Percentiles rank a stretch among this genome's conserved stretches.
Conservation (phyloP, 2,797 vertebrate species). For the Anolis apletophallus region DNA sequence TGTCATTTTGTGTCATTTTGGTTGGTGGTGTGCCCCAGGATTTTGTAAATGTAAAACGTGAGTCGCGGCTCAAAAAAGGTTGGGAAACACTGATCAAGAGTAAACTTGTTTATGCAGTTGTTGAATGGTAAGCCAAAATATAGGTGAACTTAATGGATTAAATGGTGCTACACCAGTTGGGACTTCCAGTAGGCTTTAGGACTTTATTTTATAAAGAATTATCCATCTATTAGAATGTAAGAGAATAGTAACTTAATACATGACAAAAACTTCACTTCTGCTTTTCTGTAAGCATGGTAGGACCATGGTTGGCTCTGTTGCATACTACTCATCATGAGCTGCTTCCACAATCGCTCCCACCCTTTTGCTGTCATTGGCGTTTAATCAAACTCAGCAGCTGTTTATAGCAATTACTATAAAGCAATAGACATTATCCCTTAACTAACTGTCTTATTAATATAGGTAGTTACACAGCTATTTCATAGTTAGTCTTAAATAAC, state of each 20-base stretch:
- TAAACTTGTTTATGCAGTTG: too few species aligned
- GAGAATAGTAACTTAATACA: not conserved
- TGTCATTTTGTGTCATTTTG: too few species aligned
- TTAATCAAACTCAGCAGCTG: conserved; percentile 80
- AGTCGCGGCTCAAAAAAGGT: too few species aligned
- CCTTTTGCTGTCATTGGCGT: conserved; percentile 74
- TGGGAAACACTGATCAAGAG: too few species aligned
- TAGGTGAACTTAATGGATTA: too few species aligned
- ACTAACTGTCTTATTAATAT: conserved; percentile 80
- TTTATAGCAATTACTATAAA: conserved; percentile 78
- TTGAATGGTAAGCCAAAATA: too few species aligned
- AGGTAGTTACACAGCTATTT: conserved; percentile 77
- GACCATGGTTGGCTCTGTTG: conserved; percentile 64
- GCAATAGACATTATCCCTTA: conserved; percentile 76
- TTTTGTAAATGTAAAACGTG: too few species aligned
- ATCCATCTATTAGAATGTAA: not conserved
- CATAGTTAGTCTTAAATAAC: conserved; percentile 78
- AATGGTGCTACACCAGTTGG: too few species aligned
- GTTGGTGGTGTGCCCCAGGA: too few species aligned
- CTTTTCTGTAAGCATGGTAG: conserved; percentile 61
- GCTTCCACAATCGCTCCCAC: conserved; percentile 71
- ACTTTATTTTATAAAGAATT: not conserved
- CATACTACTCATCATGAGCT: conserved; percentile 69
- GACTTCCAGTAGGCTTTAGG: too few species aligned
- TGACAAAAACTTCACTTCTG: conserved; percentile 49